Evolutionary conservation across 2,797 vertebrate genomes (phyloP), one percentile per base, ranked within the genome.

Genomic region (Mormyrops attenuatus): DNA sequence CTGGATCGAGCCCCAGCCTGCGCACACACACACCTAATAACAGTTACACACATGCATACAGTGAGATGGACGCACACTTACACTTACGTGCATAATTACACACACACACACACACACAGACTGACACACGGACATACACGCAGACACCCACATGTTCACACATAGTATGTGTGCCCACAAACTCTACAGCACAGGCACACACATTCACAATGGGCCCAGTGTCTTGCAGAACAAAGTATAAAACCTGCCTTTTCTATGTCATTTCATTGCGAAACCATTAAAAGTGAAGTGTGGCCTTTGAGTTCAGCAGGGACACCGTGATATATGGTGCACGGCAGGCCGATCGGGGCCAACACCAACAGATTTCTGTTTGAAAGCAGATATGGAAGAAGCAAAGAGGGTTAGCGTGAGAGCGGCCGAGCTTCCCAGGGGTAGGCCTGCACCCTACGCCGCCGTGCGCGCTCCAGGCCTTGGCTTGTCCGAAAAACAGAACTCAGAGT

Each of bases 301-400:
- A 94, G 93, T 93, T 26, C 4, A 90, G 90, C 91, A 88, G 91
- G 93, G 92, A 93, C 92, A 92, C 92, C 91, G 89, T 94, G 94
- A 94, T 94, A 92, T 92, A 94, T 93, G 91, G 91, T 93, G 90
- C 92, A 93, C 90, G 85, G 93, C 90, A 92, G 94, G 92, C 41
- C 89, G 87, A 20, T 89, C 88, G 22, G 85, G 94, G 93, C 94
- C 93, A 94, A 93, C 90, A 93, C 92, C 89, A 94, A 94, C 92
- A 92, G 89, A 92, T 94, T 94, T 93, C 93, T 93, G 92, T 93
- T 94, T 93, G 90, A 92, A 94, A 93, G 92, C 90, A 94, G 94
- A 94, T 93, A 92, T 89, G 92, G 92, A 84, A 85, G 90, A 94
- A 93, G 93, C 91, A 94, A 90, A 91, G 53, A 93, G 93, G 89